Percentiles rank a stretch among this genome's conserved stretches.
phyloP scores from a whole-genome alignment of 2,797 vertebrate genomes.

The Otolemur crassicaudatus region DNA sequence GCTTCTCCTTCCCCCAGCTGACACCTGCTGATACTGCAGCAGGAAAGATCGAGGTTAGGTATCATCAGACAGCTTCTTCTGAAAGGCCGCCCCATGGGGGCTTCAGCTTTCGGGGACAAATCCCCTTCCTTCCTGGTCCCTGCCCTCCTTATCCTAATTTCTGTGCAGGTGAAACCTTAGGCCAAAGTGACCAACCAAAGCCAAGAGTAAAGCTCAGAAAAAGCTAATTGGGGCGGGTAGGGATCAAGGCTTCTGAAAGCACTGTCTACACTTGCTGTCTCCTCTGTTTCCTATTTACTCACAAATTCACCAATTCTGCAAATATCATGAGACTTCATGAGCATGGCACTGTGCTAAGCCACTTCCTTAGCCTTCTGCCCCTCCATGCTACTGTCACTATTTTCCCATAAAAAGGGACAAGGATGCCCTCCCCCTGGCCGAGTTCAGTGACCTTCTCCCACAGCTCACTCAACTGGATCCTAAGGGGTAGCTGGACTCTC shows the following conservation, averaged over 20 bases:
- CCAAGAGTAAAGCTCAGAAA: not conserved
- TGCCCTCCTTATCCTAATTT: not conserved
- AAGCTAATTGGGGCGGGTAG: not conserved
- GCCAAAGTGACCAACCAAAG: not conserved
- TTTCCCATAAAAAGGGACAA: not conserved
- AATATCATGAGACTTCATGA: no score
- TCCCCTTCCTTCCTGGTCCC: not conserved
- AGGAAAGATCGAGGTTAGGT: not conserved
- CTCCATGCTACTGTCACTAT: no score
- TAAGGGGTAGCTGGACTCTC: not conserved
- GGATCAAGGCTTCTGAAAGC: not conserved
- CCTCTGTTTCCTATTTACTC: not conserved
- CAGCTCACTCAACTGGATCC: not conserved
- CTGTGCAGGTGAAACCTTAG: not conserved
- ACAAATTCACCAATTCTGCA: not conserved
- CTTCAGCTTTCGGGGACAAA: not conserved
- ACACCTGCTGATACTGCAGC: not conserved
- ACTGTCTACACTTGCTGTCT: not conserved
- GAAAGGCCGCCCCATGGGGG: not conserved
- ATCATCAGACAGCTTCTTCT: not conserved
- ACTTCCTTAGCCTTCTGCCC: not conserved
- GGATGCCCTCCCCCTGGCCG: not conserved
- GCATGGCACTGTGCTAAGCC: not conserved
- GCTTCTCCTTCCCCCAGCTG: not conserved
- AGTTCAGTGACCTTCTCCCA: not conserved